Conservation (phyloP, 23 tunicate genomes). For the Styela plicata region DNA sequence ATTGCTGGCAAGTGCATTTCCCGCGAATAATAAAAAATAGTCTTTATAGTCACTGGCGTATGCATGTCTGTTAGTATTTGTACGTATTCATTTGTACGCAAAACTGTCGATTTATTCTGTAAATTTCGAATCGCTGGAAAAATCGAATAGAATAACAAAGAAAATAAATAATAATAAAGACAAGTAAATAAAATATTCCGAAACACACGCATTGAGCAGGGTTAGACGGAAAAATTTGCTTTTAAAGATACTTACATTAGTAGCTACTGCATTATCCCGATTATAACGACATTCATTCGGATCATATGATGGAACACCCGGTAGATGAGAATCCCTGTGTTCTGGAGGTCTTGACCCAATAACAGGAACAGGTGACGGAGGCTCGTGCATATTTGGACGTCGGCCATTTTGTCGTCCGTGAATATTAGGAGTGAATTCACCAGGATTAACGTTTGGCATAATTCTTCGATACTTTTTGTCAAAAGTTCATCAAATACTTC, state of each 20-base stretch:
- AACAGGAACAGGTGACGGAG: not conserved
- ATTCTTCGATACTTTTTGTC: not conserved
- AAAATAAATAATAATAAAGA: no score
- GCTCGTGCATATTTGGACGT: not conserved
- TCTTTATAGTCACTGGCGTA: no score
- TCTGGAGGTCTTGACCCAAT: not conserved
- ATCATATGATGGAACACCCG: not conserved
- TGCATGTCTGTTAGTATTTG: no score
- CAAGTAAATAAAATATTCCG: no score
- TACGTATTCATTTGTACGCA: no score
- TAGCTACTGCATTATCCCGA: not conserved
- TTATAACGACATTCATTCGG: not conserved
- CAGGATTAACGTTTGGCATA: not conserved
- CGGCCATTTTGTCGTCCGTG: not conserved
- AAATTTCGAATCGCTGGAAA: no score
- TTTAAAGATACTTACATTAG: not conserved
- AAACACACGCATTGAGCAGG: not conserved
- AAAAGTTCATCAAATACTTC: not conserved
- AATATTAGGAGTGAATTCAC: not conserved
- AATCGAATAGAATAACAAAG: no score
- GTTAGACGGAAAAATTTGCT: not conserved
- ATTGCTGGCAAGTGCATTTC: no score
- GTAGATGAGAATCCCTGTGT: conserved; percentile 6
- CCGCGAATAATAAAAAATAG: no score
- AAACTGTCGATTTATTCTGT: no score